These are phyloP conservation scores for Grammomys dolichurus DNA, from an alignment of 2,113 vertebrate species.

Conservation along the genomic window DNA sequence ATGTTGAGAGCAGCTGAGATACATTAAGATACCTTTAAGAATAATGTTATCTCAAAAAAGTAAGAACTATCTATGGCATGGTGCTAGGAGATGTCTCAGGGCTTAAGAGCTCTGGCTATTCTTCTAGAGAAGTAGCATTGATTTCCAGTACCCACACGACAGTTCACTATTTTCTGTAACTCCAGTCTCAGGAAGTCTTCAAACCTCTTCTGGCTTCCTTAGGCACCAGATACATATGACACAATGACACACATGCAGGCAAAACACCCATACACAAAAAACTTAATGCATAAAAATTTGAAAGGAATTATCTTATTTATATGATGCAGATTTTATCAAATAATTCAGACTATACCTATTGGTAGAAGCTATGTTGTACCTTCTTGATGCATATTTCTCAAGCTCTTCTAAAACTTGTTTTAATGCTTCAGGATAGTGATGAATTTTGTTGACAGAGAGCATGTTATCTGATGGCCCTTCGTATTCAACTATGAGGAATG, in stretches of 20 bases:
- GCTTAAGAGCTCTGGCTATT: background rate
- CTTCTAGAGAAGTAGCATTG: background rate
- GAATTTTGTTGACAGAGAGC: background rate
- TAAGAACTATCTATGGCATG: background rate
- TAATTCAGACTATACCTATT: background rate
- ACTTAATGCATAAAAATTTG: background rate
- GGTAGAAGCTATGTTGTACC: background rate
- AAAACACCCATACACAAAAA: background rate
- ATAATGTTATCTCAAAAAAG: background rate
- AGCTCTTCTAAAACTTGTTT: background rate
- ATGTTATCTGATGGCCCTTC: accelerated
- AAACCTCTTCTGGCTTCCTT: background rate
- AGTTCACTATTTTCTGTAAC: background rate
- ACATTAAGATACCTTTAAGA: background rate
- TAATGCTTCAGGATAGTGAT: background rate
- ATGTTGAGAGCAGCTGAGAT: background rate
- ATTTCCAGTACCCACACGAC: background rate
- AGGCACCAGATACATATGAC: too few relatives aligned
- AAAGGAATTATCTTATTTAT: conserved; percentile 5
- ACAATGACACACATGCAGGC: background rate
- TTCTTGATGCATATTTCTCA: background rate
- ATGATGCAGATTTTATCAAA: background rate
- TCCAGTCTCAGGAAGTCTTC: background rate
- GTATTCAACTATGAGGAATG: background rate
- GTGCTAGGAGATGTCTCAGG: background rate